These are phyloP conservation scores for Zaprionus capensis DNA, from an alignment of 1,140 invertebrate species.

Conservation along the genomic window DNA sequence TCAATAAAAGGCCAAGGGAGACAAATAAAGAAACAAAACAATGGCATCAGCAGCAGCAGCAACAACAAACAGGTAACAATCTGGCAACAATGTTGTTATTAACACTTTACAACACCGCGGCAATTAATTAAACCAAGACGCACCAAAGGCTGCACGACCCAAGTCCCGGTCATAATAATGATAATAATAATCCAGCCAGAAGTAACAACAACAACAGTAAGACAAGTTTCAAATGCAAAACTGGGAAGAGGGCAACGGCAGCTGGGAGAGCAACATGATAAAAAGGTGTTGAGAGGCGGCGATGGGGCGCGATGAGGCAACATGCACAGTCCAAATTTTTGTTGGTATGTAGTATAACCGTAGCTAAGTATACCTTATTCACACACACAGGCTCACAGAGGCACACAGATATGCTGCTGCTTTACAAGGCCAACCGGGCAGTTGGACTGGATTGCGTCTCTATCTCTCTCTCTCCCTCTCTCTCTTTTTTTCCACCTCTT, in stretches of 20 bases:
- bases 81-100: conserved; percentile 45
- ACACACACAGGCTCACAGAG: not conserved
- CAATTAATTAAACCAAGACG: conserved; percentile 72
- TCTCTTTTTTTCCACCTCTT: not conserved
- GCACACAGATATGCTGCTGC: conserved; percentile 9
- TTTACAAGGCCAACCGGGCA: conserved; percentile 71
- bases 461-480: not conserved
- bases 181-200: conserved; percentile 18
- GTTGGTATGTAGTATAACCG: conserved; percentile 27
- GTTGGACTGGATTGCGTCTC: conserved; percentile 31
- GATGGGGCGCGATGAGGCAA: conserved; percentile 61
- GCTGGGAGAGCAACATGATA: conserved; percentile 34
- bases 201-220: conserved; percentile 35
- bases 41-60: conserved; percentile 39
- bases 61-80: conserved; percentile 10
- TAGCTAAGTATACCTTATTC: conserved; percentile 26
- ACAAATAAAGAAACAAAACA: conserved; percentile 24
- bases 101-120: conserved; percentile 71
- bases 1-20: conserved; percentile 42
- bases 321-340: conserved; percentile 67
- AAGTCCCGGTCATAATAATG: conserved; percentile 14
- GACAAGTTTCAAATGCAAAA: conserved; percentile 62
- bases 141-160: conserved; percentile 11
- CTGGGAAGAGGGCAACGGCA: conserved; percentile 43
- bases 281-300: conserved; percentile 66